A percentile compares a stretch with the other conserved stretches of the same genome.
Evolutionary conservation across 2,113 vertebrate species (phyloP).

Genomic region (Aleadryas rufinucha): DNA sequence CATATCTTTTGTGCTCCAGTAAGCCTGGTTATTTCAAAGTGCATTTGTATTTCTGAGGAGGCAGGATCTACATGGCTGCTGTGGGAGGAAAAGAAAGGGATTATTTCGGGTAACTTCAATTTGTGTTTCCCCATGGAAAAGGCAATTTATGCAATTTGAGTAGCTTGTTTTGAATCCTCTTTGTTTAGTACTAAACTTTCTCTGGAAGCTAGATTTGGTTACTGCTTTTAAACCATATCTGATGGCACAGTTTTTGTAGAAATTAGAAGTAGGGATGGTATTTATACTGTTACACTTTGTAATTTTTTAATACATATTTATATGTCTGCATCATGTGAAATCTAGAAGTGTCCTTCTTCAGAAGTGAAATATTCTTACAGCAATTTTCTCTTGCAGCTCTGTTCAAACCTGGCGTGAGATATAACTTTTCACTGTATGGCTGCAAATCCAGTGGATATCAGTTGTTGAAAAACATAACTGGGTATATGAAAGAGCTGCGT

Average conservation of each 20-base stretch:
- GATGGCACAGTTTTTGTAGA: background rate
- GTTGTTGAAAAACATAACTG: constrained; percentile 66
- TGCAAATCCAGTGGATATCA: constrained; percentile 75
- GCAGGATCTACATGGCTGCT: background rate
- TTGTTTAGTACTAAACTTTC: background rate
- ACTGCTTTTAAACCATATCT: background rate
- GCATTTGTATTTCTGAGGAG: background rate
- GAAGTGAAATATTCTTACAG: background rate
- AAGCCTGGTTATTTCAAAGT: background rate
- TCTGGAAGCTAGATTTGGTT: background rate
- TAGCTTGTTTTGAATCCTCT: background rate
- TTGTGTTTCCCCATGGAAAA: constrained; percentile 25
- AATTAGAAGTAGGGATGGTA: background rate
- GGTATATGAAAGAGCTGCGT: constrained; percentile 76
- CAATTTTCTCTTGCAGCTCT: constrained; percentile 47
- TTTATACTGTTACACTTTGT: background rate
- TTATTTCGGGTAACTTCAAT: constrained; percentile 44
- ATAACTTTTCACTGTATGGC: constrained; percentile 72
- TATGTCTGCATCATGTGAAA: background rate
- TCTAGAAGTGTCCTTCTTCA: background rate
- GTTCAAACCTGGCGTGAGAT: constrained; percentile 69
- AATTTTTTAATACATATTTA: background rate
- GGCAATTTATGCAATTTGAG: constrained; percentile 9
- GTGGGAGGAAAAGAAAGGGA: background rate
- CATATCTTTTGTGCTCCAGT: background rate